These are phyloP conservation scores for Apantesis nais DNA, from an alignment of 2,888 invertebrate genomes.

Conservation along the genomic window DNA sequence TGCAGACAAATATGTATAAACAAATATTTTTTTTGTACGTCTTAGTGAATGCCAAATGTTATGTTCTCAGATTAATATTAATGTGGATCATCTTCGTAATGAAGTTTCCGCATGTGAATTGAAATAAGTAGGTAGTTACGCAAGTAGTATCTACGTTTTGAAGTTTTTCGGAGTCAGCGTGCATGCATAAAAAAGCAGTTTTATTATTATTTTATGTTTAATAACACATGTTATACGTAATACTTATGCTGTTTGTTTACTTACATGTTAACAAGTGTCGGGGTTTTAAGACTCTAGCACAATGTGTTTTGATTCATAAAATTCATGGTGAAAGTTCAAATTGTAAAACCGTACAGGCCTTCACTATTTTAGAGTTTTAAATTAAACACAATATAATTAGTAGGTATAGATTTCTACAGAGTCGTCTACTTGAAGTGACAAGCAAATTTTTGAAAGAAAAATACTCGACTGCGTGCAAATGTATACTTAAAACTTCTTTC, in stretches of 20 bases:
- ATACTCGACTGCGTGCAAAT: no score
- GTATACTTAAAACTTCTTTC: no score
- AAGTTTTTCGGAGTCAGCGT: constrained; percentile 1
- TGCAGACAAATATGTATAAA: background rate
- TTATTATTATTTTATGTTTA: background rate
- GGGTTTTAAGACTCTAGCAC: background rate
- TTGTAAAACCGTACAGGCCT: background rate
- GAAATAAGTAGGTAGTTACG: constrained; percentile 11
- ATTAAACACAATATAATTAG: background rate
- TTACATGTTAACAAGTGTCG: background rate
- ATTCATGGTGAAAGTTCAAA: background rate
- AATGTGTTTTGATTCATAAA: background rate
- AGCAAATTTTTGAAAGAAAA: no score
- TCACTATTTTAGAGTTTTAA: background rate
- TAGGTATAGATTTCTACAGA: background rate
- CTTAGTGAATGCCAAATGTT: background rate
- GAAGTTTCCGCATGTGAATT: constrained; percentile 33
- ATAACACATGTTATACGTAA: background rate
- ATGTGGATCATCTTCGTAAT: constrained; percentile 19
- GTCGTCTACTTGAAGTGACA: no score
- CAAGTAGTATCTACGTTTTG: constrained; percentile 5
- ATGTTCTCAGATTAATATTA: constrained; percentile 17
- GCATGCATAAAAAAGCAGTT: background rate
- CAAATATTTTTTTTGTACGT: no score
- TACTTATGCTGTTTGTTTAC: background rate